Base-by-base conservation (phyloP, 1,140 invertebrate genomes). In the Dolichoris vasculosae region DNA sequence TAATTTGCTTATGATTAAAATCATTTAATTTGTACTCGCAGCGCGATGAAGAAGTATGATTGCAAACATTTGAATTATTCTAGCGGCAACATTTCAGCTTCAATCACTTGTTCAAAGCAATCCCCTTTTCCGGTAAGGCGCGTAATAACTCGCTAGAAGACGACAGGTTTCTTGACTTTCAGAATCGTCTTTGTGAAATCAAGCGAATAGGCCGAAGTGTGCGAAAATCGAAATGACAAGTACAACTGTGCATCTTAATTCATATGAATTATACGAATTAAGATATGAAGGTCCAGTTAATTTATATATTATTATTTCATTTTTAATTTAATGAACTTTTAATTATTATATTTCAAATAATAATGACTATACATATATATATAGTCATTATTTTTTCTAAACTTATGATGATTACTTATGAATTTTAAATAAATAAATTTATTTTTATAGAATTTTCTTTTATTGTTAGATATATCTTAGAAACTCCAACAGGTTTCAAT, bases 1-100 rank as follows among this genome's bases (percentile, higher is more conserved):
- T 69, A 69, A 11, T 11, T 20, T 51, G 2, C n/a, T 30, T 38
- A 35, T 55, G 32, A 79, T 63, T 79, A 63, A 79, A 81, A 11
- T n/a, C 55, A 0, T 83, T 73, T 32, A 83, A 26, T 64, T 48
- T 30, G 69, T 90, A 90, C 46, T 81, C 87, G 32, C 89, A 83
- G n/a, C 76, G 80, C 1, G 88, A 86, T 11, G 90, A 89, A 11
- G 88, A 51, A 17, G 88, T 75, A 79, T 89, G 89, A 80, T 83
- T 89, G 63, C 89, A 90, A 20, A 83, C 20, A 23, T 43, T 69
- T n/a, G 63, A 35, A 15, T 79, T 76, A 13, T 77, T 84, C 40
- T 86, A 55, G 86, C 88, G 89, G 81, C 89, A 90, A 73, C 89
- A 89, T 69, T 81, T 84, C 7, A 79, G 82, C 40, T 86, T 55